Base-by-base conservation (phyloP, 2,888 invertebrate genomes). In the Embidobia sp. region DNA sequence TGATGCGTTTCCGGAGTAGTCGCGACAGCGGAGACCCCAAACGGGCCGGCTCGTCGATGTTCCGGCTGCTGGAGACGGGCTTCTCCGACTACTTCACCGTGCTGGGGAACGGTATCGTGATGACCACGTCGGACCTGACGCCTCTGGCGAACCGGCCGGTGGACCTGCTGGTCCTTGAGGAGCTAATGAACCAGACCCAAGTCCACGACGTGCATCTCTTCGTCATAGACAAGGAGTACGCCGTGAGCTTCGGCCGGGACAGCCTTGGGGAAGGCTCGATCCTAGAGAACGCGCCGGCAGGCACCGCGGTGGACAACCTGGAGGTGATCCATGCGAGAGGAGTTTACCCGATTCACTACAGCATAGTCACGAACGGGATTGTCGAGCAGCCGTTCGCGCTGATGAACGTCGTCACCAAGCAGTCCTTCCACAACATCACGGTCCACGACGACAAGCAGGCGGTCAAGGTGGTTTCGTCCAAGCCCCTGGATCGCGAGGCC, bases 71-170 rank as follows among this genome's bases (percentile, higher is more conserved):
- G 84, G 95, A 96, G 85, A 95, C 95, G 49, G 95, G 94, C 79
- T 95, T 93, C 88, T 94, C 95, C 44, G 93, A 95, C 81, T 97
- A 94, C 90, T 97, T 97, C 90, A 95, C 97, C 6, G 94, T 97
- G 80, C 92, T 97, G 66, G 94, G 94, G 80, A 95, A 96, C 89
- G 97, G 97, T 53, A 93, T 96, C 64, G 94, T 97, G 66, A 97
- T 97, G 96, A 97, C 97, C 42, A 97, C 96, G 18, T 94, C 95
- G 31, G 96, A 96, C 86, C 92, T 97, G 35, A 93, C 94, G 55
- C 95, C 96, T 8, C 90, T 97, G 75, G 93, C 96, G 73, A 94
- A 96, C 88, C 93, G 93, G 80, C 95, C 95, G 0, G 94, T 97
- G 18, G 94, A 95, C 87, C 92, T 97, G 67, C 93, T 96, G 55